Evolutionary conservation across 2,797 vertebrate genomes (phyloP).

Genomic region (Odontamblyopus rebecca): DNA sequence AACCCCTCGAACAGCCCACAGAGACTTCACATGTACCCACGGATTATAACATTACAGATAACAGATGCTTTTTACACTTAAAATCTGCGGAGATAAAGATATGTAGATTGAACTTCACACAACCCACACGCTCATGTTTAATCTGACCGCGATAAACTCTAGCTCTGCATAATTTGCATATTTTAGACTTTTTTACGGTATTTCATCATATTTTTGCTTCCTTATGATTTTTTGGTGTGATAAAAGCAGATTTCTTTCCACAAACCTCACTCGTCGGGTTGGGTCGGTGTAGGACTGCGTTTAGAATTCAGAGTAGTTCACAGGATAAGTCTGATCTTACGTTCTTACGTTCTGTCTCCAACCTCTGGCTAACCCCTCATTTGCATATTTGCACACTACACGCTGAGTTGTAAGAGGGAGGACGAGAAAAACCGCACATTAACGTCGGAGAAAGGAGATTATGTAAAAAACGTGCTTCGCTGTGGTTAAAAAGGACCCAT

Average conservation of each 20-base stretch:
- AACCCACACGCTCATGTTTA: constrained; percentile 52
- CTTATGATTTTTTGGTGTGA: constrained; percentile 10
- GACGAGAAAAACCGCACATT: not conserved
- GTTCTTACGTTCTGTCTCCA: constrained; percentile 36
- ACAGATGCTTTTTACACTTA: constrained; percentile 55
- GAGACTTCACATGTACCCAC: too few relatives aligned
- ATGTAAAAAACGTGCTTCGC: too few relatives aligned
- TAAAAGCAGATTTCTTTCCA: not conserved
- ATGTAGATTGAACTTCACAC: constrained; percentile 51
- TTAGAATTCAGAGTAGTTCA: constrained; percentile 27
- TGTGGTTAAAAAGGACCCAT: too few relatives aligned
- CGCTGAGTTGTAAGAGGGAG: not conserved
- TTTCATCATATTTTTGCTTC: constrained; percentile 36
- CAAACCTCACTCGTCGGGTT: not conserved
- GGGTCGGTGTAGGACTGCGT: constrained; percentile 26
- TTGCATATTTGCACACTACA: not conserved
- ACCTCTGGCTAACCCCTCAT: not conserved
- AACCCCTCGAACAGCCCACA: too few relatives aligned
- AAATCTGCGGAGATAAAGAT: constrained; percentile 57
- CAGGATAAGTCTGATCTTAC: constrained; percentile 37
- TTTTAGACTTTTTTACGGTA: constrained; percentile 22
- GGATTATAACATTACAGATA: constrained; percentile 62
- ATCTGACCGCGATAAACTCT: constrained; percentile 53
- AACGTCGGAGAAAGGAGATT: not conserved
- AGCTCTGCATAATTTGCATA: constrained; percentile 38